Evolutionary conservation across 2,113 vertebrate species (phyloP).

Genomic region (Petrocephalus microphthalmus): DNA sequence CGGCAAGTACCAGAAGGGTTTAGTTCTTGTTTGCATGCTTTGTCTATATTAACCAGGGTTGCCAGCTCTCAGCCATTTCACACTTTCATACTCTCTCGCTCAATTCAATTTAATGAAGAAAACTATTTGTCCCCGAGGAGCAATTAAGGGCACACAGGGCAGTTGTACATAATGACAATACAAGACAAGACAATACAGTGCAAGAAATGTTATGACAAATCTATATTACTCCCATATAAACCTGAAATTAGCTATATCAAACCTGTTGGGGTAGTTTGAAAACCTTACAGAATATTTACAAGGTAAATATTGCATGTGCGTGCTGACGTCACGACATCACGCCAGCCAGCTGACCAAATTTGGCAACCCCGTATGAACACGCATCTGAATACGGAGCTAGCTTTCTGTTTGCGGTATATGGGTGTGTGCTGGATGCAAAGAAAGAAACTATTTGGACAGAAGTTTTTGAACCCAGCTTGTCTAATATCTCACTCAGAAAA

Average conservation of each 20-base stretch:
- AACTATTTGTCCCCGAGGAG: too few relatives aligned
- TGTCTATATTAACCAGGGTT: not conserved
- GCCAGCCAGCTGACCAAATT: not conserved
- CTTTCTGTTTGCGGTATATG: not conserved
- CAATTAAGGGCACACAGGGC: too few relatives aligned
- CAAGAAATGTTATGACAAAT: not conserved
- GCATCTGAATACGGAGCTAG: not conserved
- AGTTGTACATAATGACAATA: too few relatives aligned
- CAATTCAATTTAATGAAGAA: too few relatives aligned
- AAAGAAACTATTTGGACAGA: not conserved
- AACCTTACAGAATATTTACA: not conserved
- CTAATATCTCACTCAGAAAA: too few relatives aligned
- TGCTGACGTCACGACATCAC: too few relatives aligned
- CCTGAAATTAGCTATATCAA: not conserved
- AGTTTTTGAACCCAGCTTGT: not conserved
- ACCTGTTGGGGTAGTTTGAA: not conserved
- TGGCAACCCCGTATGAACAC: not conserved
- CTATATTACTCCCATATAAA: not conserved
- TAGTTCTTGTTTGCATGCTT: not conserved
- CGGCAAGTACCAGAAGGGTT: not conserved
- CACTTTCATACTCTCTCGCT: not conserved
- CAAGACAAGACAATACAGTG: too few relatives aligned
- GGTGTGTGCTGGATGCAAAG: not conserved
- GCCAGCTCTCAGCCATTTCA: not conserved
- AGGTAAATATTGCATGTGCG: too few relatives aligned